These are phyloP conservation scores for Dermolepida albohirtum DNA, from an alignment of 2,888 invertebrate species.

Conservation along the genomic window DNA sequence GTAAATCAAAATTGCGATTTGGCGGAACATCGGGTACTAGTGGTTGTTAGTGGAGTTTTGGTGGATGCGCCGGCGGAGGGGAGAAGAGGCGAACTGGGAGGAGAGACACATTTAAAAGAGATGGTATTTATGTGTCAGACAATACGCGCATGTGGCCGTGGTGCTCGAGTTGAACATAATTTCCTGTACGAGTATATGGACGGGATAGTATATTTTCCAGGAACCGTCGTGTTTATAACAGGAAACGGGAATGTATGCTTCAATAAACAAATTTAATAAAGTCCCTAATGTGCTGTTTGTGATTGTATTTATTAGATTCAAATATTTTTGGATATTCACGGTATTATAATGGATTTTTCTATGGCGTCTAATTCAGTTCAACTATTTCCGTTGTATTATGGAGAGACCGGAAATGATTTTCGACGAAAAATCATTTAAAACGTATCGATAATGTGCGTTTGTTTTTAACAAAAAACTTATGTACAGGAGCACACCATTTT, in stretches of 20 bases:
- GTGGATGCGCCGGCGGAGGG: constrained; percentile 49
- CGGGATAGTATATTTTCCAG: constrained; percentile 52
- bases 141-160: constrained; percentile 52
- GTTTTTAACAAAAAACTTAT: too few relatives aligned
- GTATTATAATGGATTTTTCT: neutral
- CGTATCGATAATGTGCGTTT: neutral
- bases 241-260: constrained; percentile 50
- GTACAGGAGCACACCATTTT: too few relatives aligned
- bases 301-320: constrained; percentile 35
- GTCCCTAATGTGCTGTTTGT: constrained; percentile 36
- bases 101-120: constrained; percentile 30
- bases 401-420: constrained; percentile 16
- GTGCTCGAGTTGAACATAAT: constrained; percentile 54
- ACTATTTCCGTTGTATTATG: constrained; percentile 27
- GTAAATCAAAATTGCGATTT: constrained; percentile 57
- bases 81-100: constrained; percentile 10
- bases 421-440: neutral
- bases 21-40: constrained; percentile 42
- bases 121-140: constrained; percentile 45
- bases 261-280: constrained; percentile 51
- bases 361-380: constrained; percentile 1
- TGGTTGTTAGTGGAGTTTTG: constrained; percentile 35
- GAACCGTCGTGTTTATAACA: constrained; percentile 49
- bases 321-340: constrained; percentile 16
- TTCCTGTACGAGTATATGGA: constrained; percentile 53